These are phyloP conservation scores for Vulpes lagopus DNA, from an alignment of 2,113 vertebrate species.

Conservation along the genomic window DNA sequence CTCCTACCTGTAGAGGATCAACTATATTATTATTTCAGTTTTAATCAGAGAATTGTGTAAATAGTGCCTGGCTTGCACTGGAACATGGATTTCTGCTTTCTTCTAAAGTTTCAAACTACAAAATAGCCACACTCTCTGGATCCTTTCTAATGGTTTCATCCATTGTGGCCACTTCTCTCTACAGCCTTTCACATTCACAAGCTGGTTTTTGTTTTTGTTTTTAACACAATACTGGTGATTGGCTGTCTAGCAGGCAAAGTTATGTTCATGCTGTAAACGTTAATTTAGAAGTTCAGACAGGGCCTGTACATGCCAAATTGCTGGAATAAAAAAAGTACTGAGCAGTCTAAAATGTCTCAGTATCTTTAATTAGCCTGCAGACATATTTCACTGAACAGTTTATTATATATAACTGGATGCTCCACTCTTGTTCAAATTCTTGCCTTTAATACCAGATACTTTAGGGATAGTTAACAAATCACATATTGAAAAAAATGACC, in stretches of 20 bases:
- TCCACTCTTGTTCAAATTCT: constrained; percentile 41
- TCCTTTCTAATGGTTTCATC: background rate
- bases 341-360: constrained; percentile 22
- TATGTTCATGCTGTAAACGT: constrained; percentile 38
- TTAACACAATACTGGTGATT: background rate
- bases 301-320: background rate
- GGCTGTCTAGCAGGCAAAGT: background rate
- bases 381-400: constrained; percentile 15
- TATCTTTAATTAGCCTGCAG: constrained; percentile 8
- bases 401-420: background rate
- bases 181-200: background rate
- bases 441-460: constrained; percentile 11
- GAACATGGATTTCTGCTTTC: constrained; percentile 5
- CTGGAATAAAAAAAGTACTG: background rate
- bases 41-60: constrained; percentile 50
- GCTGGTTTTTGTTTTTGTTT: background rate
- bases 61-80: background rate
- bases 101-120: constrained; percentile 53
- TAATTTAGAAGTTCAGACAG: constrained; percentile 58
- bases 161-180: background rate
- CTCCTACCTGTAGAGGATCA: constrained; percentile 45
- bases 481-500: background rate
- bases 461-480: constrained; percentile 2
- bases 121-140: background rate
- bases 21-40: constrained; percentile 39